Conservation (phyloP, 2,888 invertebrate genomes). For the Sesamia inferens region DNA sequence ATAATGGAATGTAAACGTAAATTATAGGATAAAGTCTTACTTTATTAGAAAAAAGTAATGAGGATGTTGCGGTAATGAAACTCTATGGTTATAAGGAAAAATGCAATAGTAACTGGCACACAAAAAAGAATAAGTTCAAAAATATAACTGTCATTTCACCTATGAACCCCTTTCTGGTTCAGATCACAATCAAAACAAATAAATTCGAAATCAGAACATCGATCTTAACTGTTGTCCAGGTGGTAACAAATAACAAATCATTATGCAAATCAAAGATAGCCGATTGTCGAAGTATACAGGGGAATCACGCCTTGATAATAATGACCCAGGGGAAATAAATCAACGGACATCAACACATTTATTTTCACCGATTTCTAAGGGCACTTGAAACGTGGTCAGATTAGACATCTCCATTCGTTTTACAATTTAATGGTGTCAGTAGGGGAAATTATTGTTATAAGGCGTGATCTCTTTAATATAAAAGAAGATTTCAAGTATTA, state of each 20-base stretch:
- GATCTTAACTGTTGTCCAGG: constrained; percentile 37
- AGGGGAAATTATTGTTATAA: constrained; percentile 48
- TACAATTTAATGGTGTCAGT: constrained; percentile 73
- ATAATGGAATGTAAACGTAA: constrained; percentile 32
- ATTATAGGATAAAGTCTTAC: constrained; percentile 36
- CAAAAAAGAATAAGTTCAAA: constrained; percentile 19
- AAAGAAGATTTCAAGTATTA: constrained; percentile 58
- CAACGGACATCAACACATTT: constrained; percentile 79
- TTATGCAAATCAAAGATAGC: constrained; percentile 78
- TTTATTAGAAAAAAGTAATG: constrained; percentile 36
- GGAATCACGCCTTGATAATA: constrained; percentile 70
- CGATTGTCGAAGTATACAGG: constrained; percentile 61
- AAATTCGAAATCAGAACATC: constrained; percentile 50
- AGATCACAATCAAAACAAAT: constrained; percentile 53
- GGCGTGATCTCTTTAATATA: constrained; percentile 64
- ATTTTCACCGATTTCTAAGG: constrained; percentile 74
- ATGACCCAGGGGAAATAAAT: constrained; percentile 75
- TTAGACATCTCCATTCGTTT: constrained; percentile 82
- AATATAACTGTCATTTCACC: constrained; percentile 39
- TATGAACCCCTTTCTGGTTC: constrained; percentile 4
- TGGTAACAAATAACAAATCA: constrained; percentile 64
- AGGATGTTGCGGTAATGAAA: background rate
- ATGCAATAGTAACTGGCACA: background rate
- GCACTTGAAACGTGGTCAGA: constrained; percentile 83
- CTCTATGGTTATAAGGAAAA: constrained; percentile 2